Conservation (phyloP, 2,797 vertebrate species). For the Intellagama lesueurii region DNA sequence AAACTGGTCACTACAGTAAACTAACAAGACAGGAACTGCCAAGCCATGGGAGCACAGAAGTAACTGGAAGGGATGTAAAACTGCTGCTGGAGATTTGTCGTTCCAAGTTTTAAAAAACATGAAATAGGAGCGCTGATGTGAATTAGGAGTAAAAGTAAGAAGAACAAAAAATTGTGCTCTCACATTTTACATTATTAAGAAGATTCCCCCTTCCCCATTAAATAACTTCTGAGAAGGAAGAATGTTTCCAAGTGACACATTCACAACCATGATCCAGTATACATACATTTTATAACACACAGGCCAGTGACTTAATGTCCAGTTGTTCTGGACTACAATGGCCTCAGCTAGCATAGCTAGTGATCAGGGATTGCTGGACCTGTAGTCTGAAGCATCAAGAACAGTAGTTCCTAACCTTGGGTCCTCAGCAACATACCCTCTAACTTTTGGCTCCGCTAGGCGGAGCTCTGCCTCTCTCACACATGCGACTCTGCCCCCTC, state of each 20-base stretch:
- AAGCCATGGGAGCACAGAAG: conserved; percentile 1
- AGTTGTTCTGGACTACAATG: background rate
- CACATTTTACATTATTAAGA: background rate
- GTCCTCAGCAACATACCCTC: too few species aligned
- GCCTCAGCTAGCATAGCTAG: background rate
- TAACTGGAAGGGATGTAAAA: conserved; percentile 5
- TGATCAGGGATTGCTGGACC: background rate
- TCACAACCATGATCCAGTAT: background rate
- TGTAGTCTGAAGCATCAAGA: background rate
- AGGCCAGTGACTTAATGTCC: background rate
- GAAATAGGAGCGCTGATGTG: background rate
- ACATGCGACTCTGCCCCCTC: too few species aligned
- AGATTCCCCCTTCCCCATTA: background rate
- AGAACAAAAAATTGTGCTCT: background rate
- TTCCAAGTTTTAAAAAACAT: background rate
- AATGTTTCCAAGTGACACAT: background rate
- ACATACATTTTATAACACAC: background rate
- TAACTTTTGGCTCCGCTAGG: too few species aligned
- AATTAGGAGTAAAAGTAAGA: background rate
- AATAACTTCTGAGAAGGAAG: conserved; percentile 15
- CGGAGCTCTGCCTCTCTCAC: too few species aligned
- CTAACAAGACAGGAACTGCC: conserved; percentile 22
- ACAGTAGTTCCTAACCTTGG: too few species aligned
- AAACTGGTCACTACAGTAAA: conserved; percentile 34
- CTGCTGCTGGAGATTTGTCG: conserved; percentile 11